phyloP scores from a whole-genome alignment of 35 echinoderm and acorn worm species.

The Anneissia japonica region DNA sequence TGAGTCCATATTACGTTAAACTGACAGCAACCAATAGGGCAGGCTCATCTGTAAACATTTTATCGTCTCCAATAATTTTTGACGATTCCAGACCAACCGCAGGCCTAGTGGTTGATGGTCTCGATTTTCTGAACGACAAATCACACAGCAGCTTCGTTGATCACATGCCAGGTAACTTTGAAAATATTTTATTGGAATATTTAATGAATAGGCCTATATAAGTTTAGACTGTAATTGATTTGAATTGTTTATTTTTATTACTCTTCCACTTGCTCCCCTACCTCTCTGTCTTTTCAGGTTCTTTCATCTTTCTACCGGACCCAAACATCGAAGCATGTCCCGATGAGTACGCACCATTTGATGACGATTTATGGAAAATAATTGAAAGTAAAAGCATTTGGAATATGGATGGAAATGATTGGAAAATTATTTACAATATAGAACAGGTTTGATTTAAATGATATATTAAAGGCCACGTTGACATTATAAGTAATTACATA shows the following conservation, averaged over 20 bases:
- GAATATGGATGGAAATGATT: constrained; percentile 9
- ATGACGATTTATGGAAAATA: neutral
- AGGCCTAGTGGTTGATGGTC: constrained; percentile 38
- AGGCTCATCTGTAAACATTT: neutral
- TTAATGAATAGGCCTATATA: too few relatives aligned
- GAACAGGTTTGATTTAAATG: constrained; percentile 20
- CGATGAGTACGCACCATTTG: neutral
- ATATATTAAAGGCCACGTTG: too few relatives aligned
- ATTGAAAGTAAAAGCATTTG: constrained; percentile 24
- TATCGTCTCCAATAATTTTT: constrained; percentile 26
- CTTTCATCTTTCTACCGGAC: constrained; percentile 15
- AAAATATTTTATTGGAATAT: neutral
- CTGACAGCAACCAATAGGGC: constrained; percentile 25
- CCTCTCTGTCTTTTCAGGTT: constrained; percentile 5
- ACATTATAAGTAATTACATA: too few relatives aligned
- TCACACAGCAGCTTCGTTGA: neutral
- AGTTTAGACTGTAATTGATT: neutral
- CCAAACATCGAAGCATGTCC: constrained; percentile 16
- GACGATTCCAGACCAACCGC: constrained; percentile 1
- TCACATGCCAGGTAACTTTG: constrained; percentile 15
- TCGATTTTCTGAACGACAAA: constrained; percentile 25
- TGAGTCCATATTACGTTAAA: constrained; percentile 35
- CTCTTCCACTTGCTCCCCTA: neutral
- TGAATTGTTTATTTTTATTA: neutral
- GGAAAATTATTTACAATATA: constrained; percentile 13